These are phyloP conservation scores for Lytechinus variegatus DNA, from an alignment of 35 echinoderm and acorn worm genomes.

Conservation along the genomic window DNA sequence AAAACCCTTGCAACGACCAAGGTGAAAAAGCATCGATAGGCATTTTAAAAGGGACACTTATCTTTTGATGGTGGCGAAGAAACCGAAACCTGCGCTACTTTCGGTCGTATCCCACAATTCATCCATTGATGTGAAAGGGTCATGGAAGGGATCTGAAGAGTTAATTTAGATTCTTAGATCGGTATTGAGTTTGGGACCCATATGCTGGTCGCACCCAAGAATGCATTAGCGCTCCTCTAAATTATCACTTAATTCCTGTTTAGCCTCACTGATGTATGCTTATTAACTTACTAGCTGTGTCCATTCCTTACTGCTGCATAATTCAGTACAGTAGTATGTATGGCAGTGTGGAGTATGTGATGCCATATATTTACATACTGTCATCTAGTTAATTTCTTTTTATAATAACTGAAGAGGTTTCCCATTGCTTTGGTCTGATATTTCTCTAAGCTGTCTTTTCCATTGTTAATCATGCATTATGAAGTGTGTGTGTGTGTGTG, in stretches of 20 bases:
- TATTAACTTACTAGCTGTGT: constrained; percentile 38
- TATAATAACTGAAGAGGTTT: background rate
- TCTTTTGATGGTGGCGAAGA: background rate
- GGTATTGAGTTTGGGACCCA: constrained; percentile 1
- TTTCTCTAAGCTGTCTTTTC: background rate
- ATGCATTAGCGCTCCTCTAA: constrained; percentile 12
- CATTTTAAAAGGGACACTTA: constrained; percentile 13
- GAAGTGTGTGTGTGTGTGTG: background rate
- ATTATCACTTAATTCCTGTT: constrained; percentile 45
- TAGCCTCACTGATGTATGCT: constrained; percentile 13
- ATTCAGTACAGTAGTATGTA: background rate
- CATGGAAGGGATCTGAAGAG: background rate
- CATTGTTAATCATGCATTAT: background rate
- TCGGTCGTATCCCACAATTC: background rate
- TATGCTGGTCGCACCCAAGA: background rate
- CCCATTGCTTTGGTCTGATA: background rate
- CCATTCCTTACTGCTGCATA: background rate
- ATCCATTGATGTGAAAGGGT: background rate
- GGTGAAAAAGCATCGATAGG: constrained; percentile 1
- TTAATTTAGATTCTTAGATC: background rate
- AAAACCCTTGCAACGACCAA: background rate
- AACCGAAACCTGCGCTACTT: background rate
- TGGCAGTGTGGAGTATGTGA: background rate
- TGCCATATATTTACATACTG: background rate
- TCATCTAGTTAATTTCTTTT: background rate